Percentiles rank a stretch among this genome's conserved stretches.
Conservation (phyloP, 2,113 vertebrate species). For the Bombycilla garrulus region DNA sequence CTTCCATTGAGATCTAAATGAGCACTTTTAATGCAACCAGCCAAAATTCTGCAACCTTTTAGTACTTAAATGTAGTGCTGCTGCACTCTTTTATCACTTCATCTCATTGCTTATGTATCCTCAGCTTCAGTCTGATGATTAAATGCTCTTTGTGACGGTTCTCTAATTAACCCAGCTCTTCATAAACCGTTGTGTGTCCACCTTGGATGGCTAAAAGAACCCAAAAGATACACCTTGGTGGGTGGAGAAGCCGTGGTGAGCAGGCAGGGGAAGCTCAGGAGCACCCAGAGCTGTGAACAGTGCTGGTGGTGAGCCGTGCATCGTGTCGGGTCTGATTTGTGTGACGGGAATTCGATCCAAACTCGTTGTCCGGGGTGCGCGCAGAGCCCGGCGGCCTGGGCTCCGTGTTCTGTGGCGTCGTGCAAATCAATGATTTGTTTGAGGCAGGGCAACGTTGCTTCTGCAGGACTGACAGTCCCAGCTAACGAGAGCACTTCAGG, state of each 20-base stretch:
- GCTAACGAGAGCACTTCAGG: constrained; percentile 19
- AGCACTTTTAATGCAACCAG: background rate
- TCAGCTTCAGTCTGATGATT: background rate
- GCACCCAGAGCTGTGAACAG: background rate
- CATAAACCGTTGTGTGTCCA: background rate
- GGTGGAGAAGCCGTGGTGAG: background rate
- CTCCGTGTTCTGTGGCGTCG: background rate
- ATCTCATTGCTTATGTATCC: background rate
- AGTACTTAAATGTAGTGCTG: background rate
- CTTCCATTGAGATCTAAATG: background rate
- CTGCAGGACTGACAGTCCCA: background rate
- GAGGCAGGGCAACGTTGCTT: background rate
- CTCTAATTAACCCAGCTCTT: background rate
- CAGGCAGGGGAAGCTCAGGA: background rate
- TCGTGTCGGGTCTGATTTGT: background rate
- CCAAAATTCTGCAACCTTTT: background rate
- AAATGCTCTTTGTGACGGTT: background rate
- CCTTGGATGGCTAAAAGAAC: background rate
- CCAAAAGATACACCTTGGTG: background rate
- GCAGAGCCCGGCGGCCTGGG: background rate
- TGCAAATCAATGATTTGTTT: background rate
- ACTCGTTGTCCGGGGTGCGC: fast-evolving
- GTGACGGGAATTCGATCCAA: background rate
- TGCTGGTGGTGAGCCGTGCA: background rate
- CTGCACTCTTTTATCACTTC: background rate